phyloP scores from a whole-genome alignment of 2,888 invertebrate genomes.

The Dryomyza anilis region DNA sequence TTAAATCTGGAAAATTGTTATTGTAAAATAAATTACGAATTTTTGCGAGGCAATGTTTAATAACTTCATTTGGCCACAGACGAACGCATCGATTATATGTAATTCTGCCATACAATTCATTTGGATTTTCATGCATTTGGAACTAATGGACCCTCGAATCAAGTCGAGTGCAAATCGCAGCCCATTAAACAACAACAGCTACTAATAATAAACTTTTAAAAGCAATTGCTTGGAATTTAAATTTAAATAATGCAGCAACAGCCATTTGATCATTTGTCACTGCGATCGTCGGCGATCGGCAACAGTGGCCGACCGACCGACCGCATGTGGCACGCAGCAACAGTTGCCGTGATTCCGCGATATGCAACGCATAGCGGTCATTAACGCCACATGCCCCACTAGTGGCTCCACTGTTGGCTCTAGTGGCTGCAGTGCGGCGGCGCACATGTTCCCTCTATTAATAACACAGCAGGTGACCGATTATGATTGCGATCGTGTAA shows the following conservation, averaged over 20 bases:
- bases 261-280: slow-evolving; percentile 21
- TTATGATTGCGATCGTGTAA: no score
- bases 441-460: slow-evolving; percentile 40
- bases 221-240: slow-evolving; percentile 5
- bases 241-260: slow-evolving; percentile 15
- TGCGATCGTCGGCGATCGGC: neutral
- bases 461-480: slow-evolving; percentile 44
- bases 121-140: neutral
- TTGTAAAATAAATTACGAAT: no score
- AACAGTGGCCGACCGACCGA: slow-evolving; percentile 20
- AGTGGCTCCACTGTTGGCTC: no score
- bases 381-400: slow-evolving; percentile 34
- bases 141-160: neutral
- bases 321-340: neutral
- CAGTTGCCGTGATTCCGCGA: neutral
- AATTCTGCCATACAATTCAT: no score
- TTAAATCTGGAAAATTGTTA: no score
- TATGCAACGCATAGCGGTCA: slow-evolving; percentile 27
- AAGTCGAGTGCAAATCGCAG: neutral
- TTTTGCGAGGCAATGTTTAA: no score
- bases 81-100: no score
- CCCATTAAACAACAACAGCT: slow-evolving; percentile 9
- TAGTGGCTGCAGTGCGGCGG: no score
- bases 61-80: no score
- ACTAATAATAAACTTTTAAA: neutral